Base-by-base conservation (phyloP, 2,113 vertebrate species). In the Burhinus bistriatus region DNA sequence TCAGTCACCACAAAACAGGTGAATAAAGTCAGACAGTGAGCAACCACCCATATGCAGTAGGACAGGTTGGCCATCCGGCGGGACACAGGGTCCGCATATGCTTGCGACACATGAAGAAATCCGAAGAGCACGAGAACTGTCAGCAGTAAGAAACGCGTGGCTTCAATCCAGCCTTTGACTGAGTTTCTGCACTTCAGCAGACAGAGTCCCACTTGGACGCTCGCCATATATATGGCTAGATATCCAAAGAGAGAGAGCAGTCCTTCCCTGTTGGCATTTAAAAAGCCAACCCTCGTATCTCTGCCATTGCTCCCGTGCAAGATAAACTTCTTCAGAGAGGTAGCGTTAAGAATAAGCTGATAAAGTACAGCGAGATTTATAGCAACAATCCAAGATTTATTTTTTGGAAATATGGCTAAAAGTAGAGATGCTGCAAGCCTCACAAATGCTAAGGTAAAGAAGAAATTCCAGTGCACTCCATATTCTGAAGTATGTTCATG, bases 401-500 rank as follows among this genome's bases (percentile, higher is more conserved):
- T 97, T 54, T 91, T 89, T 10, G 99, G 98, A 40, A 99, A 97
- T 21, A 99, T 0, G 23, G 97, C 83, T 84, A 99, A 94, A 58
- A 99, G 93, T 34, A 98, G n/a, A 27, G 99, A 99, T 16, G 99
- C 98, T 66, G 98, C 76, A 36, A 99, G 94, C 94, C 98, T 98
- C 42, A 99, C 99, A 15, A 98, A 78, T 3, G 99, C 98, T 78
- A 99, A 88, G 5, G 99, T 99, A 89, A 99, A 99, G 95, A 99
- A 99, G 77, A 99, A 99, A 96, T 99, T 99, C 99, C 99, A 99
- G 94, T 99, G 99, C 81, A 99, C 96, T 1, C 99, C 99, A 15
- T 99, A 99, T 91, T 99, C 99, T 2, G 99, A 98, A 51, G 99
- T 93, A 45, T 99, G 99, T 89, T 99, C 99, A 0, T 99, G 99